Percentiles rank a stretch among this genome's conserved stretches.
These are phyloP conservation scores for Luperina testacea DNA, from an alignment of 2,888 invertebrate genomes.

Conservation along the genomic window DNA sequence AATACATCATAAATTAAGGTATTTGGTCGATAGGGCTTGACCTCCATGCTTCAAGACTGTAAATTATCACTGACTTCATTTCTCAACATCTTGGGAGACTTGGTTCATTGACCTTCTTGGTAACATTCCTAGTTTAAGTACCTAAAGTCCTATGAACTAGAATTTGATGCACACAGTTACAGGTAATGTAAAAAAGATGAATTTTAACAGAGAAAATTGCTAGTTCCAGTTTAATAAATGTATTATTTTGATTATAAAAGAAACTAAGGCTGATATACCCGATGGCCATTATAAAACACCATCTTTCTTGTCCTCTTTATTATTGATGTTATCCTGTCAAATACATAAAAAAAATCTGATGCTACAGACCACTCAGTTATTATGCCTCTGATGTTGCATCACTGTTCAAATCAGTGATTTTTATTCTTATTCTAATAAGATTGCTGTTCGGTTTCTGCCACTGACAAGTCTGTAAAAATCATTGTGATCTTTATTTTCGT, in stretches of 20 bases:
- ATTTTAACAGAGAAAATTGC: background rate
- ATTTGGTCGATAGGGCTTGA: background rate
- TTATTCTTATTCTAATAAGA: background rate
- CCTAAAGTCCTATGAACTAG: background rate
- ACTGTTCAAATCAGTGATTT: background rate
- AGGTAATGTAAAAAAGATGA: background rate
- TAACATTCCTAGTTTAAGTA: background rate
- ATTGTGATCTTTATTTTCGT: background rate
- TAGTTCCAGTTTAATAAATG: too few relatives aligned
- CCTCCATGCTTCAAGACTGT: background rate
- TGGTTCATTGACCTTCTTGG: background rate
- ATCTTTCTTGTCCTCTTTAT: background rate
- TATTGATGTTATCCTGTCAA: background rate
- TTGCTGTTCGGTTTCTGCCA: too few relatives aligned
- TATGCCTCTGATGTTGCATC: background rate
- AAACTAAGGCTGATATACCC: background rate
- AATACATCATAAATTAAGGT: conserved; percentile 39
- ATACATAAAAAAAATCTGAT: background rate
- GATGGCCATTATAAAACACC: too few relatives aligned
- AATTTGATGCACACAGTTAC: background rate
- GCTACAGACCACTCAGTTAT: background rate
- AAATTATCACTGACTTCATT: background rate
- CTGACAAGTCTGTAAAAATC: background rate
- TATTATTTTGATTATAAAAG: background rate
- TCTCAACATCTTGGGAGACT: background rate